Percentiles rank a stretch among this genome's conserved stretches.
These are phyloP conservation scores for Stichopus horrens DNA, from an alignment of 53 echinoderm and acorn worm species.

Conservation along the genomic window DNA sequence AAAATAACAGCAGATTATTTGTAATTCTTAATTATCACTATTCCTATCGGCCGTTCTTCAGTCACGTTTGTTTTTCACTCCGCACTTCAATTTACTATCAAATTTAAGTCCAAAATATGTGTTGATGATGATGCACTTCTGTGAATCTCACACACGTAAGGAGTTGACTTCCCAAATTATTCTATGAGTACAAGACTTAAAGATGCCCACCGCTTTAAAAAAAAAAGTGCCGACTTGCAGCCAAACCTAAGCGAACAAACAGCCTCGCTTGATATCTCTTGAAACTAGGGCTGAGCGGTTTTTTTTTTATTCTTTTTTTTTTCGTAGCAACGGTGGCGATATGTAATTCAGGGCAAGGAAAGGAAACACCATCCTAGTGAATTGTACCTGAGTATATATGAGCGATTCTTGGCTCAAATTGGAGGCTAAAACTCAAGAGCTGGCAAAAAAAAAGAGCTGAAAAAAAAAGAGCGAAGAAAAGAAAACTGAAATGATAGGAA, in stretches of 20 bases:
- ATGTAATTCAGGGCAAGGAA: conserved; percentile 31
- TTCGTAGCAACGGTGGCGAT: background rate
- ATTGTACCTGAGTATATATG: conserved; percentile 19
- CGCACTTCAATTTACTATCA: no score
- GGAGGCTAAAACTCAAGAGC: conserved; percentile 28
- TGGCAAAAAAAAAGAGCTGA: background rate
- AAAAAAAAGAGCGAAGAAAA: background rate
- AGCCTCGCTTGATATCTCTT: background rate
- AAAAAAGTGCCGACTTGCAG: no score
- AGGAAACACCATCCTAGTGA: conserved; percentile 10
- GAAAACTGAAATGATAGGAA: background rate
- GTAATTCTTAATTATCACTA: no score
- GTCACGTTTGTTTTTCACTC: no score
- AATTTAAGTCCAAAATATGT: no score
- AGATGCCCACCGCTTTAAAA: no score
- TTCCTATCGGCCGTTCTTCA: no score
- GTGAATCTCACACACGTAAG: no score
- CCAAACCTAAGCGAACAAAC: background rate
- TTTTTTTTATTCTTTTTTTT: background rate
- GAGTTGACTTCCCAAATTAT: no score
- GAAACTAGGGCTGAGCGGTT: conserved; percentile 7
- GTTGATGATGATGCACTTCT: no score
- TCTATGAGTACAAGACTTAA: no score
- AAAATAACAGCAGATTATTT: no score
- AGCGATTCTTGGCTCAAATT: conserved; percentile 17